Evolutionary conservation across 2,797 vertebrate species (phyloP).

Genomic region (Tiaroga cobitis): DNA sequence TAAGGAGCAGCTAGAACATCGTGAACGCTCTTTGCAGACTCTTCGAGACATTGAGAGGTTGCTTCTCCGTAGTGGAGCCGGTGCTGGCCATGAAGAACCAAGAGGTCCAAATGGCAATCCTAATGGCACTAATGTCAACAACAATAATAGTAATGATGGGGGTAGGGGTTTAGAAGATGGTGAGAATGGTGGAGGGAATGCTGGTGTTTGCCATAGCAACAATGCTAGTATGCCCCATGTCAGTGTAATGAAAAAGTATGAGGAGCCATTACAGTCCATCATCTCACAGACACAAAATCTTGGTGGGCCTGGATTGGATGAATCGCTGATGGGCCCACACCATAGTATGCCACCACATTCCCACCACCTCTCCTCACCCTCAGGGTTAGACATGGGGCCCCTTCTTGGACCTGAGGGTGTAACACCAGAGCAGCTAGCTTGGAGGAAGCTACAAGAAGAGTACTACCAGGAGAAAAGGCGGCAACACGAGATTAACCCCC

Average conservation of each 20-base stretch:
- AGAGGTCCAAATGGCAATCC: conserved; percentile 68
- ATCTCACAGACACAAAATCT: conserved; percentile 95
- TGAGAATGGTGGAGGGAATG: conserved; percentile 67
- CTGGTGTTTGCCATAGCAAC: conserved; percentile 67
- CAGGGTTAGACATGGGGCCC: conserved; percentile 86
- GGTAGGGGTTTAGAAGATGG: conserved; percentile 66
- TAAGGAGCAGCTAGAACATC: conserved; percentile 96
- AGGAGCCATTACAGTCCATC: conserved; percentile 95
- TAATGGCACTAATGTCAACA: conserved; percentile 69
- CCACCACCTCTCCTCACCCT: conserved; percentile 78
- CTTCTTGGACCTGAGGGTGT: conserved; percentile 91
- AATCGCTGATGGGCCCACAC: conserved; percentile 75
- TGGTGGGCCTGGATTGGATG: conserved; percentile 81
- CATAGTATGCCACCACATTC: conserved; percentile 68
- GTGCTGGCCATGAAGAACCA: conserved; percentile 67
- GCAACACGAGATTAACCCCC: conserved; percentile 86
- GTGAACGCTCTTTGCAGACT: conserved; percentile 94
- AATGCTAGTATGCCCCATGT: conserved; percentile 62
- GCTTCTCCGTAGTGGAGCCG: conserved; percentile 84
- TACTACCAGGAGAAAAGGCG: conserved; percentile 96
- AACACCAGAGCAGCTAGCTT: conserved; percentile 93
- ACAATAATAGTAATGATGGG: conserved; percentile 70
- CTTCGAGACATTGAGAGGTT: conserved; percentile 94
- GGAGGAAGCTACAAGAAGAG: conserved; percentile 97
- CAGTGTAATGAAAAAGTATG: conserved; percentile 87